Evolutionary conservation across 2,888 invertebrate genomes (phyloP), one percentile per base, ranked within the genome.

Genomic region (Ametastegia equiseti): DNA sequence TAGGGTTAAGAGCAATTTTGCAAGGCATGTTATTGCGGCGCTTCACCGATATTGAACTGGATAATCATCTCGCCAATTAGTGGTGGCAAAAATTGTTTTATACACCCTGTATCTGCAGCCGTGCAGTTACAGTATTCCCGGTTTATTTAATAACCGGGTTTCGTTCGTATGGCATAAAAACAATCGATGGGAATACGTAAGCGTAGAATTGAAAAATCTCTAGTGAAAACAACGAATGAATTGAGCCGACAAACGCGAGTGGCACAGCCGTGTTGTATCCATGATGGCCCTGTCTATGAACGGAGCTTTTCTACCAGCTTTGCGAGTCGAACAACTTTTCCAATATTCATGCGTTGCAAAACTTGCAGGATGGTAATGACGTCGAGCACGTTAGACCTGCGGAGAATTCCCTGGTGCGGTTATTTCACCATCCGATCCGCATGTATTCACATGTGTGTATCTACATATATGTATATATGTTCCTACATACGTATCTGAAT

Each of bases 281-380:
- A 6, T 36, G 42, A 11, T 1, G 39, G 7, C 19, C 11, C n/a
- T 36, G 7, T 6, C 42, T 5, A 11, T 45, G 11, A 39, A 23
- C 5, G 63, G 63, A 4, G n/a, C n/a, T 63, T 27, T 69, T 69
- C 11, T 42, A 27, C 73, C 47, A n/a, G n/a, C n/a, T n/a, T n/a
- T 45, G n/a, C 30, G 27, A 45, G 33, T 27, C 47, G n/a, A n/a
- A 42, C 50, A 73, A 73, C 73, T 73, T 73, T 73, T 73, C 73
- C 73, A 73, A 73, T 73, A 73, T 73, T 73, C 73, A 73, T 73
- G 73, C 73, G 47, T 47, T 45, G 45, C 73, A 47, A 69, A 45
- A 63, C 13, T 63, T 63, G 69, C 42, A 42, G 27, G 27, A 73
- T 47, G n/a, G 73, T 73, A 73, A 73, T 73, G 73, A 50, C 73